These are phyloP conservation scores for Heliconius hermathena DNA, from an alignment of 1,140 invertebrate species.

Conservation along the genomic window DNA sequence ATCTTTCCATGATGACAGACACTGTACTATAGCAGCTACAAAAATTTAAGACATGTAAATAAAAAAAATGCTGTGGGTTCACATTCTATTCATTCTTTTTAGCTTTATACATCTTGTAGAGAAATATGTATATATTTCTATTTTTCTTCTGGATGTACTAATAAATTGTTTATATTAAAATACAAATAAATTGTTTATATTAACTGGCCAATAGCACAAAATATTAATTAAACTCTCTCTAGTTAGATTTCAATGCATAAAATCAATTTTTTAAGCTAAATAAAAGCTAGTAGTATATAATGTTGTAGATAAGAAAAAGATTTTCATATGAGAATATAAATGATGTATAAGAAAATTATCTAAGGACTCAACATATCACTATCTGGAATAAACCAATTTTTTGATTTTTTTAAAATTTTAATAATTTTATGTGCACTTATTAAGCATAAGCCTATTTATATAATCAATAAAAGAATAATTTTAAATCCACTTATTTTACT, in stretches of 20 bases:
- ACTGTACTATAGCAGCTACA: too few relatives aligned
- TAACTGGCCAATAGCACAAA: background rate
- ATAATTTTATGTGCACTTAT: too few relatives aligned
- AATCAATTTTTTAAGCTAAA: background rate
- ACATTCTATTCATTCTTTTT: too few relatives aligned
- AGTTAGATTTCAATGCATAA: background rate
- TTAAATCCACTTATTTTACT: background rate
- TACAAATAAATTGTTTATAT: background rate
- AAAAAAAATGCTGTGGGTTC: too few relatives aligned
- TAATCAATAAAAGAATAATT: too few relatives aligned
- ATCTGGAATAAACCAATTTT: background rate
- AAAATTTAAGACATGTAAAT: too few relatives aligned
- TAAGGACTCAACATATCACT: background rate
- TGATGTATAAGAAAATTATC: background rate
- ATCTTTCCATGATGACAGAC: too few relatives aligned
- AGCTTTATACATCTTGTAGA: too few relatives aligned
- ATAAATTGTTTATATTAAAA: background rate
- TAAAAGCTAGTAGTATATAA: background rate
- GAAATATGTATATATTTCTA: too few relatives aligned
- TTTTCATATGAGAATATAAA: background rate
- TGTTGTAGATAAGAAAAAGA: constrained; percentile 1
- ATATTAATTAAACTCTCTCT: background rate
- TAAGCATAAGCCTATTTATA: too few relatives aligned
- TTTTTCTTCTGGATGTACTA: too few relatives aligned
- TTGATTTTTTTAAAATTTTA: background rate